These are phyloP conservation scores for Plecotus auritus DNA, from an alignment of 2,113 vertebrate genomes.

Conservation along the genomic window DNA sequence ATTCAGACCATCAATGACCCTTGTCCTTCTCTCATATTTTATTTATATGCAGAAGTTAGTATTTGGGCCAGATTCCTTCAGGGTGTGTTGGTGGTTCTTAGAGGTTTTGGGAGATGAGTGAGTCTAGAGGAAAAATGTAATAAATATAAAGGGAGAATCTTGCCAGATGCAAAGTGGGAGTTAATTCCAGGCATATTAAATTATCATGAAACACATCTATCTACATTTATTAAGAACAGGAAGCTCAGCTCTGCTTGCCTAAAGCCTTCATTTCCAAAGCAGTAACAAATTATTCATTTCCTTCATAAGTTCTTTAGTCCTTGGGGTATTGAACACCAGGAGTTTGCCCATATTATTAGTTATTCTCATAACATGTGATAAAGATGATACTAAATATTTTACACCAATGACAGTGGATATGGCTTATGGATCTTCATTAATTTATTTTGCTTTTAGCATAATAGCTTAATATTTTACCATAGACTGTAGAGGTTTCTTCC, in stretches of 20 bases:
- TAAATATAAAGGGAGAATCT: slow-evolving; percentile 37
- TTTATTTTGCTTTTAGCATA: slow-evolving; percentile 42
- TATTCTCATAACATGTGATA: neutral
- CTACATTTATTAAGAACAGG: slow-evolving; percentile 49
- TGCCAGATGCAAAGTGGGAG: slow-evolving; percentile 43
- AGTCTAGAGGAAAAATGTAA: slow-evolving; percentile 38
- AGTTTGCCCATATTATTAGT: slow-evolving; percentile 14
- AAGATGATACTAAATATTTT: slow-evolving; percentile 54
- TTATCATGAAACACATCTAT: slow-evolving; percentile 51
- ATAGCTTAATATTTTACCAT: neutral
- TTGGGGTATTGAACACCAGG: slow-evolving; percentile 32
- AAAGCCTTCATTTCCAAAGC: slow-evolving; percentile 44
- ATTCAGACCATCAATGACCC: neutral
- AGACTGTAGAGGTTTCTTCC: neutral
- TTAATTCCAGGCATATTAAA: slow-evolving; percentile 52
- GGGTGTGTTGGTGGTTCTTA: neutral
- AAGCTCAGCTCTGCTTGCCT: slow-evolving; percentile 34
- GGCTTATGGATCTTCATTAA: neutral
- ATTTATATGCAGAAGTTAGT: neutral
- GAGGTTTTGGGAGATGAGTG: neutral
- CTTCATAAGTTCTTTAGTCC: slow-evolving; percentile 28
- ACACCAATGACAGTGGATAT: neutral
- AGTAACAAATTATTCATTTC: slow-evolving; percentile 47
- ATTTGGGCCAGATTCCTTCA: neutral
- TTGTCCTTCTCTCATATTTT: neutral